These are phyloP conservation scores for Sitta carolinensis DNA, from an alignment of 2,797 vertebrate species.

Conservation along the genomic window DNA sequence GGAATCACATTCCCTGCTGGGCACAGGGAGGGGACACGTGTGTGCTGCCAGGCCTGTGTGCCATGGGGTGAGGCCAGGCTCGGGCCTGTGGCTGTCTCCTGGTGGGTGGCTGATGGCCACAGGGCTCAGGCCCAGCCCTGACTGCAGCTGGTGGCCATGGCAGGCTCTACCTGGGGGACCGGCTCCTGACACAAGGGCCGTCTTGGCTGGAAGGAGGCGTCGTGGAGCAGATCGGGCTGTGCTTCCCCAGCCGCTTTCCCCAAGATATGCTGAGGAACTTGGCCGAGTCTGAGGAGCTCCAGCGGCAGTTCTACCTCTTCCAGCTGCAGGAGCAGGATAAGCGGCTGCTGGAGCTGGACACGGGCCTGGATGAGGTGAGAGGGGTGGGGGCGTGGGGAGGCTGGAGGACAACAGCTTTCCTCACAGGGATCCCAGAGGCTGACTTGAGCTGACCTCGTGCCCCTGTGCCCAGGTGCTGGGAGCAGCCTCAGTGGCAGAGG, in stretches of 20 bases:
- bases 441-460: fast-evolving
- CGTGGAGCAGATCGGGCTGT: slow-evolving; percentile 89
- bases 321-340: slow-evolving; percentile 88
- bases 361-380: not conserved
- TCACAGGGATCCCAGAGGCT: fast-evolving
- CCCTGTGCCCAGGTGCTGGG: slow-evolving; percentile 65
- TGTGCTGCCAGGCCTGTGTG: fast-evolving
- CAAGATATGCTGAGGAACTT: slow-evolving; percentile 92
- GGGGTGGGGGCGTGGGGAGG: not conserved
- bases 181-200: slow-evolving; percentile 84
- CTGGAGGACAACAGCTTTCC: fast-evolving
- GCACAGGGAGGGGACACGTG: not conserved
- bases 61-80: fast-evolving
- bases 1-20: not conserved
- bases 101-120: not conserved
- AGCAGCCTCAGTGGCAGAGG: slow-evolving; percentile 63
- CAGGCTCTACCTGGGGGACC: slow-evolving; percentile 90
- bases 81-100: not conserved
- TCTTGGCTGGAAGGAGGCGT: slow-evolving; percentile 88
- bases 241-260: slow-evolving; percentile 92
- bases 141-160: not conserved
- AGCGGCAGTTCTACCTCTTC: slow-evolving; percentile 87
- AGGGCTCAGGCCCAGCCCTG: not conserved
- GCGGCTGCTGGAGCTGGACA: slow-evolving; percentile 76
- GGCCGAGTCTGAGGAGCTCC: slow-evolving; percentile 83